Evolutionary conservation across 1,140 invertebrate genomes (phyloP).

Genomic region (Pachypeltis micranthus): DNA sequence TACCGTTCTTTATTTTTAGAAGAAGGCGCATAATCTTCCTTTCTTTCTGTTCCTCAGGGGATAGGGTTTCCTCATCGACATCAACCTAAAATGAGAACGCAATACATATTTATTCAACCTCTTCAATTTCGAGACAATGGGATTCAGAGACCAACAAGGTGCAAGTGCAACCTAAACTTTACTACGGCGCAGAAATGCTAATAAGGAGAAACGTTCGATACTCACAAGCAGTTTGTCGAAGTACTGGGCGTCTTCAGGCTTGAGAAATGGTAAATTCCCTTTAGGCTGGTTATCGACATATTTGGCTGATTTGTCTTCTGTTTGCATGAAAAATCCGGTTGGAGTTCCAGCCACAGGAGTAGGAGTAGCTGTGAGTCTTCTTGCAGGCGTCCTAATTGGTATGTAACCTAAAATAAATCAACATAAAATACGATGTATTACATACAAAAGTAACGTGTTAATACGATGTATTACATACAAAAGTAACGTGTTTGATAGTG

Average conservation of each 20-base stretch:
- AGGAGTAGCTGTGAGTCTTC: constrained; percentile 93
- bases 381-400: constrained; percentile 91
- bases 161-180: too few relatives aligned
- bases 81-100: constrained; percentile 54
- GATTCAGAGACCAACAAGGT: too few relatives aligned
- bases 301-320: constrained; percentile 68
- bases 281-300: constrained; percentile 96
- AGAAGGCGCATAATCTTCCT: constrained; percentile 98
- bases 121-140: too few relatives aligned
- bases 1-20: constrained; percentile 98
- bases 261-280: constrained; percentile 93
- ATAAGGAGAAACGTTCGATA: too few relatives aligned
- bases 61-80: constrained; percentile 91
- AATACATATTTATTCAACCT: too few relatives aligned
- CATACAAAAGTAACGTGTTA: background rate
- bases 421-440: constrained; percentile 18
- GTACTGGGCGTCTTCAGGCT: constrained; percentile 99
- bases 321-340: constrained; percentile 91
- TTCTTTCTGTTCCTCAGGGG: constrained; percentile 95
- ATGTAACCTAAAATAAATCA: constrained; percentile 57
- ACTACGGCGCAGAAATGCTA: too few relatives aligned
- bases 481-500: too few relatives aligned
- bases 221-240: constrained; percentile 87
- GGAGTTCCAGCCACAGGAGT: constrained; percentile 90
- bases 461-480: too few relatives aligned